Evolutionary conservation across 2,797 vertebrate genomes (phyloP).

Genomic region (Peromyscus eremicus): DNA sequence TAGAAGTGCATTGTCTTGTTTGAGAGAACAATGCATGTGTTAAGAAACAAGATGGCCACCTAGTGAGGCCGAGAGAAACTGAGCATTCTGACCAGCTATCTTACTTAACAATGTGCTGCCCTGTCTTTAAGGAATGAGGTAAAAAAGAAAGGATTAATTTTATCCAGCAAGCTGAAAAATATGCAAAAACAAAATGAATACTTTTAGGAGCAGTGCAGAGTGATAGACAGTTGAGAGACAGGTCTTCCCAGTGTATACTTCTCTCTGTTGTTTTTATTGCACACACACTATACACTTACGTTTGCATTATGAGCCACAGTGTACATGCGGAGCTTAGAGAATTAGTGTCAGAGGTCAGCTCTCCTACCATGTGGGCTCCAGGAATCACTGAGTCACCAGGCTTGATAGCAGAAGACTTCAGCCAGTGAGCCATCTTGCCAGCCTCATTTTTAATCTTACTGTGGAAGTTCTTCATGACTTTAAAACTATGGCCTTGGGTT

Average conservation of each 20-base stretch:
- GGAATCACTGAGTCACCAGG: neutral
- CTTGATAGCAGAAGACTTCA: neutral
- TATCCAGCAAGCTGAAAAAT: neutral
- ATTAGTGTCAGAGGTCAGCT: neutral
- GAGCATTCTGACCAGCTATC: neutral
- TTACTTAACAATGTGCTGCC: neutral
- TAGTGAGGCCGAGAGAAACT: neutral
- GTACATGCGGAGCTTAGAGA: neutral
- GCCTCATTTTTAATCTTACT: neutral
- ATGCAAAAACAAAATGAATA: neutral
- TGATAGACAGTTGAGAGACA: neutral
- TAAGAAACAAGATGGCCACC: neutral
- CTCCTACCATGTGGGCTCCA: neutral
- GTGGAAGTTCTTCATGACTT: neutral
- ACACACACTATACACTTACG: neutral
- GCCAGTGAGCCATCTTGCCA: neutral
- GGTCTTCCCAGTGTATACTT: neutral
- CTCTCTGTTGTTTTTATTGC: neutral
- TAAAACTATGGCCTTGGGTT: constrained; percentile 43
- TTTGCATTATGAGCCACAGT: neutral
- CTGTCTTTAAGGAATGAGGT: neutral
- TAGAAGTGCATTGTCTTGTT: neutral
- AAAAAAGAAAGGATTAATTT: neutral
- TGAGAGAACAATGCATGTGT: neutral
- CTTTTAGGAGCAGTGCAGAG: neutral